Conservation (phyloP, 2,888 invertebrate genomes). For the Clivina fossor region DNA sequence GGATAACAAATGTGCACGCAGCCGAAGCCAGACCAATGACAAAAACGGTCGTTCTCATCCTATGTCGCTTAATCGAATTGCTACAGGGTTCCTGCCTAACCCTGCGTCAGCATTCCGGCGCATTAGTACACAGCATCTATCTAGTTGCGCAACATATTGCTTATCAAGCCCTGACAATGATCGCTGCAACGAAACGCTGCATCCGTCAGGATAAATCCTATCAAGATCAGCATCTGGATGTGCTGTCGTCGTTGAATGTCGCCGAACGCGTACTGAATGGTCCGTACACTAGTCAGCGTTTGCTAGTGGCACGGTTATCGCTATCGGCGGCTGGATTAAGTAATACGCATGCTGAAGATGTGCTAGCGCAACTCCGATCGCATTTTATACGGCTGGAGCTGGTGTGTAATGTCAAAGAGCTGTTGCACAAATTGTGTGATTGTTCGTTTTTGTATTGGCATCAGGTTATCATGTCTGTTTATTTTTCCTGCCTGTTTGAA, state of each 20-base stretch:
- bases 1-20: slow-evolving; percentile 70
- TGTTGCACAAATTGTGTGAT: slow-evolving; percentile 65
- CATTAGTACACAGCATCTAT: slow-evolving; percentile 71
- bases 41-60: slow-evolving; percentile 69
- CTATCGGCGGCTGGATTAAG: slow-evolving; percentile 58
- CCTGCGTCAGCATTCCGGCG: slow-evolving; percentile 67
- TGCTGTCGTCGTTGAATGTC: slow-evolving; percentile 73
- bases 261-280: slow-evolving; percentile 70
- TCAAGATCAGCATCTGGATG: slow-evolving; percentile 67
- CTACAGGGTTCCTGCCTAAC: slow-evolving; percentile 75
- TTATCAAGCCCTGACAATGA: slow-evolving; percentile 69
- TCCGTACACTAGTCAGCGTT: slow-evolving; percentile 50
- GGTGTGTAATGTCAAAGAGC: slow-evolving; percentile 61
- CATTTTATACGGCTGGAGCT: slow-evolving; percentile 67
- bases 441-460: slow-evolving; percentile 83
- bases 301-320: slow-evolving; percentile 50
- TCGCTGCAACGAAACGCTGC: slow-evolving; percentile 69
- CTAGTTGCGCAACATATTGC: slow-evolving; percentile 79
- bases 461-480: slow-evolving; percentile 72
- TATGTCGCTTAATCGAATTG: slow-evolving; percentile 81
- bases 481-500: slow-evolving; percentile 72
- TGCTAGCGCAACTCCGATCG: slow-evolving; percentile 61
- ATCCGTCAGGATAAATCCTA: slow-evolving; percentile 63
- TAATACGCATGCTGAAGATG: slow-evolving; percentile 63
- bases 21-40: slow-evolving; percentile 75